Base-by-base conservation (phyloP, 2,888 invertebrate species). In the Drosophila silvestris region DNA sequence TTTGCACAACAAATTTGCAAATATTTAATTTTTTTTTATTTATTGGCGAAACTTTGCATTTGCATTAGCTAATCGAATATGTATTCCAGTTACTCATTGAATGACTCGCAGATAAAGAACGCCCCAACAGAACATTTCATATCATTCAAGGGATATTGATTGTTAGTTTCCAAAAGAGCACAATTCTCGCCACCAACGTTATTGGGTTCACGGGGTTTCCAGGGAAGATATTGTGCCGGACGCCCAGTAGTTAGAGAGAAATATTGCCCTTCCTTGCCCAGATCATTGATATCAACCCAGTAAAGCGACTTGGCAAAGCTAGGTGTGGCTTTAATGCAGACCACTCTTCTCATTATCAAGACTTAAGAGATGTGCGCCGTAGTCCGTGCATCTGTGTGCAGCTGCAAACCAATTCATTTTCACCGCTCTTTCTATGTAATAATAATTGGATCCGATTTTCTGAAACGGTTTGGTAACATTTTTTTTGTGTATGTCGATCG, bases 201-300 rank as follows among this genome's bases (percentile, higher is more conserved):
- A 19, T 66, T 66, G 5, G 74, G 77, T 3, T 79, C 69, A 0
- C 16, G n/a, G 0, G 0, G 1, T 7, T 7, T 5, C 74, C 70
- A 74, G 2, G 6, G 32, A 1, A 54, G 1, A 5, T 57, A 77
- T 1, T 12, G 12, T 0, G 79, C 12, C 12, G 5, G 19, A 6
- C 5, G 0, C 0, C 79, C 77, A 0, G 74, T 57, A 16, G 53
- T 57, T 10, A 63, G 5, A 0, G 79, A 77, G 1, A 44, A 32
- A n/a, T 26, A 79, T 0, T 19, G 5, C 0, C n/a, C 37, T 10
- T 66, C 22, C 0, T 14, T 3, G 14, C 28, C 22, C 2, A 79
- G 59, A 2, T 63, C 66, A 22, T 51, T 74, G 5, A 70, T 22
- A 28, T 77, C 79, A 7, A 22, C 60, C 79, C 74, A 77, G 39